A percentile compares a stretch with the other conserved stretches of the same genome.
These are phyloP conservation scores for Tetragonisca angustula DNA, from an alignment of 2,888 invertebrate genomes.

Conservation along the genomic window DNA sequence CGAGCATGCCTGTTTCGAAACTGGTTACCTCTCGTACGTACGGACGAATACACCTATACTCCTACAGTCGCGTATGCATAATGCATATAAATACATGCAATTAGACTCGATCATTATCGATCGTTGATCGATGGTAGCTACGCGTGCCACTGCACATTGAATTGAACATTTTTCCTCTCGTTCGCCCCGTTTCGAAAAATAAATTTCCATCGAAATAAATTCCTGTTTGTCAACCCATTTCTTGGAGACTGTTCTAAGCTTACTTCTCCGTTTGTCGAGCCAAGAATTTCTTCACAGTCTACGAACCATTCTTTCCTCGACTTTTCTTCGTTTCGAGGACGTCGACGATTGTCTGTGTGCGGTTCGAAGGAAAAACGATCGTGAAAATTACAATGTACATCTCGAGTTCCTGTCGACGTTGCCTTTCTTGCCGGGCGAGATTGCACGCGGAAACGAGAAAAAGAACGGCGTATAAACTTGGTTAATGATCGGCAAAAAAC, in stretches of 20 bases:
- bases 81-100: constrained; percentile 5
- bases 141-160: constrained; percentile 21
- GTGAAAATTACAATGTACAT: neutral
- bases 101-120: constrained; percentile 51
- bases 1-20: constrained; percentile 35
- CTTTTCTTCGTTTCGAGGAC: neutral
- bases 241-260: too few relatives aligned
- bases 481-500: constrained; percentile 17
- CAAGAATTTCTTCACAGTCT: neutral
- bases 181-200: too few relatives aligned
- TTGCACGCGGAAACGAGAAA: neutral
- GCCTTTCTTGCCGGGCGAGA: neutral
- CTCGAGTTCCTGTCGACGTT: neutral
- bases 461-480: constrained; percentile 1
- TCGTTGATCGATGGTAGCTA: constrained; percentile 10
- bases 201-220: too few relatives aligned
- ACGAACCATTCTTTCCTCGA: neutral
- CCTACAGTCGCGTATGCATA: constrained; percentile 44
- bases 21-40: constrained; percentile 27
- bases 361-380: neutral
- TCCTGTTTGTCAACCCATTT: too few relatives aligned
- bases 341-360: neutral
- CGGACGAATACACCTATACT: constrained; percentile 23
- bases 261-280: neutral
- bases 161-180: constrained; percentile 11